Evolutionary conservation across 1,140 invertebrate genomes (phyloP), one percentile per base, ranked within the genome.

Genomic region (Plodia interpunctella): DNA sequence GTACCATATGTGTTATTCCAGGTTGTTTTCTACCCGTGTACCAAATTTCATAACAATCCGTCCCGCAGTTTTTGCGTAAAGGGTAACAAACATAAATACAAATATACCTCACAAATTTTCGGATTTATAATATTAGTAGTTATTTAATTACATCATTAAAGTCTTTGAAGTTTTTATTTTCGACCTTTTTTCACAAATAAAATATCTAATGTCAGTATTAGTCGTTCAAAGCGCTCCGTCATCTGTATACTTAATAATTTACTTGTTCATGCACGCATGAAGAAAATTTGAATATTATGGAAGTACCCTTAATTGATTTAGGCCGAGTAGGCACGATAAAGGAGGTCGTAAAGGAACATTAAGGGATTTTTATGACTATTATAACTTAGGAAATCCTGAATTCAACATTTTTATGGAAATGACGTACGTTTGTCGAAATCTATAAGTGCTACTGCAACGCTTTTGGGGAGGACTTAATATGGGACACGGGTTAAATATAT

Each of bases 261-360:
- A 4, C 13, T 4, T 10, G 38, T 15, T 44, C 38, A 44, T 44
- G 38, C 38, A 44, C 38, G 38, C 38, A 44, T 44, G 38, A 44
- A 44, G 38, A 1, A 10, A 15, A 44, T 44, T 44, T 44, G 38
- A 44, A 44, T 44, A 44, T 17, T 44, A 17, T 44, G 15, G 38
- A 44, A 44, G 38, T 44, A 44, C 38, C 38, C 38, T 15, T 44
- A 44, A 44, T 44, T 44, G 38, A 44, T 44, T 44, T 44, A 44
- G 38, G 38, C n/a, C 38, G 38, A 44, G n/a, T 44, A 44, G 38
- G 38, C 38, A 44, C 38, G 38, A 44, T 44, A n/a, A 44, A 44
- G 3, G 30, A 5, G 15, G 38, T 44, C 38, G 38, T 44, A 44
- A 44, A 44, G 38, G 4, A 44, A 44, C 9, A 2, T 44, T 1